Base-by-base conservation (phyloP, 2,888 invertebrate genomes). In the Drosophila suboccidentalis region DNA sequence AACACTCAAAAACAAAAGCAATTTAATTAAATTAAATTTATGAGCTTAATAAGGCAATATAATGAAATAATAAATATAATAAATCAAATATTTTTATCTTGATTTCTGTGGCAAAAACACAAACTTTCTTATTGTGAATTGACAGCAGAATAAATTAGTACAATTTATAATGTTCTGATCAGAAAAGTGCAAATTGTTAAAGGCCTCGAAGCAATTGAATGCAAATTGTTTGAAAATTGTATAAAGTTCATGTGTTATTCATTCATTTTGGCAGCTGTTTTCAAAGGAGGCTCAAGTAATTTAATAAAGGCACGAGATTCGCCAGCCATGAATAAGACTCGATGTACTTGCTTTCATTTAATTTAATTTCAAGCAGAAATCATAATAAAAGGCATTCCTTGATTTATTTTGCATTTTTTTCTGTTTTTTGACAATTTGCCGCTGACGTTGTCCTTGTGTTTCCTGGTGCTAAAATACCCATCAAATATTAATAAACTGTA, bases 401-500 rank as follows among this genome's bases (percentile, higher is more conserved):
- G 22, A 68, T 55, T 55, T 46, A 54, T 38, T 53, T 69, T 17
- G 34, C 55, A 57, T 55, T 49, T 74, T 49, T 22, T 50, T 46
- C 13, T 41, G 3, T 49, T 22, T 50, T 46, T n/a, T 41, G 3
- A 10, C 9, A 15, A 36, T 26, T 13, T 19, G 10, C 38, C 1
- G n/a, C 6, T 19, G 4, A 3, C 6, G 5, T 4, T 32, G 17
- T 1, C 1, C 36, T 50, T 13, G 9, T 41, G 26, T 4, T n/a
- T n/a, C 22, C 4, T 4, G 29, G 26, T 46, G 53, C 46, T 46
- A 46, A 61, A 38, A 32, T 11, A 17, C 9, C 32, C 32, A 61
- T 59, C 32, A 68, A 78, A 61, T 61, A 47, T 77, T 72, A 69
- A 83, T 75, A 66, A 63, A 58, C 41, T 38, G 11, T 15, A 51